Base-by-base conservation (phyloP, 2,888 invertebrate genomes). In the Miltochrista miniata region DNA sequence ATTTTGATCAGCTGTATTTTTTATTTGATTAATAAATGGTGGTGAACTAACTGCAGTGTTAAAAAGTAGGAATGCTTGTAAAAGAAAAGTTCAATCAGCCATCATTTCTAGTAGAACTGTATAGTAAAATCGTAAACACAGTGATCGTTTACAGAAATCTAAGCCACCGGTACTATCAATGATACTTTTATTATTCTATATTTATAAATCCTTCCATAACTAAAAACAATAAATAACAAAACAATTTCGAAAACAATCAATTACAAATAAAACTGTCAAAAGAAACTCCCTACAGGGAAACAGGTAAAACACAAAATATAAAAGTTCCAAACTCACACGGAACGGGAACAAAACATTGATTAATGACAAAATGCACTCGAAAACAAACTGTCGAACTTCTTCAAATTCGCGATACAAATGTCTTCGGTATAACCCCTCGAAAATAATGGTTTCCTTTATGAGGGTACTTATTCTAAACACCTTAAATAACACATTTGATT, bases 301-400 rank as follows among this genome's bases (percentile, higher is more conserved):
- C 90, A 89, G 90, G 89, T 90, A 85, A 83, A 87, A 85, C 83
- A 76, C 76, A 76, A 87, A 85, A 83, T 79, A 84, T 80, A 87
- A 85, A 68, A 68, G 39, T 64, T 61, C n/a, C 52, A 31, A 85
- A 85, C 79, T 73, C 67, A 64, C 65, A 56, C 61, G 68, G 58
- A 74, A 76, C 69, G 72, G 73, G 79, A 90, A 91, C 90, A 90
- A 90, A 90, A 89, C 89, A 87, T 85, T 91, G 87, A 90, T 91
- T 87, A 89, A 91, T 92, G 88, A 88, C 77, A 70, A 89, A 91
- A 91, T 92, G 92, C 92, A 92, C 92, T 92, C 86, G 90, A 85
- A 84, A 86, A 89, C 90, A 88, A 90, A 91, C 90, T 90, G 90
- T 90, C 90, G 90, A 91, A 90, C 85, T 91, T 90, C 90, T 89